Conservation (phyloP, 2,888 invertebrate genomes). For the Drosophila antonietae region DNA sequence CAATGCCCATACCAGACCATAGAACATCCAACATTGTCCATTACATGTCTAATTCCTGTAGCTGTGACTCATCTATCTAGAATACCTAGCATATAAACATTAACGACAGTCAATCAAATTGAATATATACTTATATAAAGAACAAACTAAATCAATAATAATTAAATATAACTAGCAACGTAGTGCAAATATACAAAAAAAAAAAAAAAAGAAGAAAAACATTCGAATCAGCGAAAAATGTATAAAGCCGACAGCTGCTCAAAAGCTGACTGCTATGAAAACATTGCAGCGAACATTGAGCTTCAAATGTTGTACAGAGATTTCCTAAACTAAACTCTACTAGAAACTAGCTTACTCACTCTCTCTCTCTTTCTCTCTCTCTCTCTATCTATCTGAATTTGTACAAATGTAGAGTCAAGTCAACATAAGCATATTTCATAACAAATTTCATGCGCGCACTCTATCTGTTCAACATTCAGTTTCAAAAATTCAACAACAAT, state of each 20-base stretch:
- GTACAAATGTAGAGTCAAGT: constrained; percentile 19
- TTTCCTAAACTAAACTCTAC: background rate
- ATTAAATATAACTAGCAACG: constrained; percentile 9
- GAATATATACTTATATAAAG: constrained; percentile 9
- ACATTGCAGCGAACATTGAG: background rate
- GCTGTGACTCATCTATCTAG: constrained; percentile 36
- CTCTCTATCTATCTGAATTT: background rate
- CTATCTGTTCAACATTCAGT: constrained; percentile 9
- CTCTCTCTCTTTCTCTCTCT: background rate
- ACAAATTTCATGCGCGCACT: constrained; percentile 45
- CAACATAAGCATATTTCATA: constrained; percentile 19
- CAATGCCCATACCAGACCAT: constrained; percentile 8
- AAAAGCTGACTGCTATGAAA: constrained; percentile 37
- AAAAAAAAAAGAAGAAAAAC: background rate
- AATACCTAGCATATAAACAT: constrained; percentile 10
- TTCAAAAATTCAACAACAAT: constrained; percentile 1
- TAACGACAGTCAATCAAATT: constrained; percentile 31
- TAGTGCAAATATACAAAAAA: constrained; percentile 5
- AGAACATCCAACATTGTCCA: constrained; percentile 39
- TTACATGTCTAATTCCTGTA: constrained; percentile 33
- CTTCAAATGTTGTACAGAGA: constrained; percentile 32
- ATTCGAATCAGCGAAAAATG: constrained; percentile 1
- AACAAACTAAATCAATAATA: constrained; percentile 32
- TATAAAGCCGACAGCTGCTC: constrained; percentile 15
- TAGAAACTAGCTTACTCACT: background rate